Evolutionary conservation across 2,888 invertebrate genomes (phyloP).

Genomic region (Stenodema calcarata): DNA sequence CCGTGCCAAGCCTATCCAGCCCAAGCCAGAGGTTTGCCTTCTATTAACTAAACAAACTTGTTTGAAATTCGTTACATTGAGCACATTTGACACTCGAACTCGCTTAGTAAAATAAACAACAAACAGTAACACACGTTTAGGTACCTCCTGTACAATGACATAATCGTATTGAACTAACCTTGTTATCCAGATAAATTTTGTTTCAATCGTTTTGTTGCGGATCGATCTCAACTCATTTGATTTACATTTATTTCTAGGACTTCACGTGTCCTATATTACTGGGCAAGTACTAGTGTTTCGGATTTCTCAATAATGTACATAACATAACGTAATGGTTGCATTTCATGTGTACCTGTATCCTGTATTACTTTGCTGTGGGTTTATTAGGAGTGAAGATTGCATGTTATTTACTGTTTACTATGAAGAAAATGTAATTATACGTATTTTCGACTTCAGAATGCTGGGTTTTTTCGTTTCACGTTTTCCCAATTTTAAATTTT

Average conservation of each 20-base stretch:
- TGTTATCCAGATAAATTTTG: too few species aligned
- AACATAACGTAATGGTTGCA: not conserved
- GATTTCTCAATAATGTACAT: not conserved
- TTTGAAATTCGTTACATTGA: too few species aligned
- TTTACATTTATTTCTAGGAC: conserved; percentile 14
- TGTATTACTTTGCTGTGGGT: not conserved
- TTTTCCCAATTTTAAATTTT: not conserved
- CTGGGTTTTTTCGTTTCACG: not conserved
- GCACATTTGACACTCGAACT: too few species aligned
- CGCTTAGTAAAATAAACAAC: too few species aligned
- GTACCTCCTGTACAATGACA: too few species aligned
- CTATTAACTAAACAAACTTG: too few species aligned
- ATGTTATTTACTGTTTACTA: not conserved
- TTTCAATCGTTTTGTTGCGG: too few species aligned
- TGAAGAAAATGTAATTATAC: not conserved
- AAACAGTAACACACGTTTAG: too few species aligned
- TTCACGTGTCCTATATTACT: not conserved
- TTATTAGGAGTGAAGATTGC: not conserved
- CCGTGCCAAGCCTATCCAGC: too few species aligned
- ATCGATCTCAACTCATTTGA: not conserved
- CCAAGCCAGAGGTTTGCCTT: too few species aligned
- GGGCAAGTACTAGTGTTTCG: conserved; percentile 23
- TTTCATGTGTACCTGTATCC: not conserved
- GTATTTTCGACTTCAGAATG: not conserved
- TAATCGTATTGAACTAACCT: too few species aligned